phyloP scores from a whole-genome alignment of 2,113 vertebrate species.

The Passer domesticus region DNA sequence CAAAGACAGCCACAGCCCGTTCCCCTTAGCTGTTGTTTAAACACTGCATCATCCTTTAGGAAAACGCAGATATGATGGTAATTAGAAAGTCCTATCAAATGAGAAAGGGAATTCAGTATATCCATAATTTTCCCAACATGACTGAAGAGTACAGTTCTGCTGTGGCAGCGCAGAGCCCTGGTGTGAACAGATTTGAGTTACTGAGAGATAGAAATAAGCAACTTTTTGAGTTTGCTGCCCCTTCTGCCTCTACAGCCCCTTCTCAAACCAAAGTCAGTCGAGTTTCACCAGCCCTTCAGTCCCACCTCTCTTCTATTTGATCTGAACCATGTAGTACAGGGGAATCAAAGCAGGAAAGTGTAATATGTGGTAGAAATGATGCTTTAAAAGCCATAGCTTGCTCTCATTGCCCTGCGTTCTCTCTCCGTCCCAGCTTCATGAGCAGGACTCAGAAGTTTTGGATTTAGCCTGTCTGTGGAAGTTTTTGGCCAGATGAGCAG shows the following conservation, averaged over 20 bases:
- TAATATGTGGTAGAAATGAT: background rate
- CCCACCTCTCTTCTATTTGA: background rate
- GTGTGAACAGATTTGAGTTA: background rate
- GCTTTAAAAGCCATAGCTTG: background rate
- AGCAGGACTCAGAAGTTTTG: background rate
- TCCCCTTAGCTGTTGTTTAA: background rate
- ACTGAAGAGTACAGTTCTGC: background rate
- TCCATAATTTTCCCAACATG: background rate
- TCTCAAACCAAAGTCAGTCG: background rate
- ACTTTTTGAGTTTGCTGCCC: background rate
- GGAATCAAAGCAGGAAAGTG: background rate
- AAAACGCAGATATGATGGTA: background rate
- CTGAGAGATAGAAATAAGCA: background rate
- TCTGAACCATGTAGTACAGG: background rate
- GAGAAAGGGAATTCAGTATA: background rate
- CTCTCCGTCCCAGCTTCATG: background rate
- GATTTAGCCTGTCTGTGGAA: background rate
- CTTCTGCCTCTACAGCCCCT: background rate
- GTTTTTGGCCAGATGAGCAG: background rate
- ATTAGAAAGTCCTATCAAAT: background rate
- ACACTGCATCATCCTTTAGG: background rate
- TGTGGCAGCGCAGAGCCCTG: background rate
- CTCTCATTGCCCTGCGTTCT: background rate
- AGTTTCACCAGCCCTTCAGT: background rate
- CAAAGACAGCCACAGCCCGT: background rate